phyloP scores from a whole-genome alignment of 2,113 vertebrate genomes.

The Sebastes fasciatus region DNA sequence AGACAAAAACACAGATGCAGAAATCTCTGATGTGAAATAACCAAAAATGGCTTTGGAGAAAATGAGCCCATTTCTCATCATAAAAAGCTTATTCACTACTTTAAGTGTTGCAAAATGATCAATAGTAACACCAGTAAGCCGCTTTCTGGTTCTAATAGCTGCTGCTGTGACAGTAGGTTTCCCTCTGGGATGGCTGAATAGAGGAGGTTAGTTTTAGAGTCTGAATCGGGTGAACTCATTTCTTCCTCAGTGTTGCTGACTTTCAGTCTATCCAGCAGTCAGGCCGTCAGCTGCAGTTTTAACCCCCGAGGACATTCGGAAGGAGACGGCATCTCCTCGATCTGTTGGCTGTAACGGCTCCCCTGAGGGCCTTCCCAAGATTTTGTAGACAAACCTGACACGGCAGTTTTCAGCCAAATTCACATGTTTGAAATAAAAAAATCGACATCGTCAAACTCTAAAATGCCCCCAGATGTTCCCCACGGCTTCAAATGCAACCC shows the following conservation, averaged over 20 bases:
- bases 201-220: not conserved
- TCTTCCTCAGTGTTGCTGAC: slow-evolving; percentile 8
- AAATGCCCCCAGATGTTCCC: not conserved
- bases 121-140: not conserved
- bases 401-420: not conserved
- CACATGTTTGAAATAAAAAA: too few relatives aligned
- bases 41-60: not conserved
- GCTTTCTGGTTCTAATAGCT: not conserved
- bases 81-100: too few relatives aligned
- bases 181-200: not conserved
- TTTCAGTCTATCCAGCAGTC: not conserved
- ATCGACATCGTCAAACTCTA: not conserved
- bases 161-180: not conserved
- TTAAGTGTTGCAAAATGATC: not conserved
- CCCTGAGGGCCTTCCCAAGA: not conserved
- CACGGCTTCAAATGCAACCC: too few relatives aligned
- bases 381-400: slow-evolving; percentile 3
- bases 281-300: not conserved
- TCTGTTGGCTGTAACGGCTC: not conserved
- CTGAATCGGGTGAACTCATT: not conserved
- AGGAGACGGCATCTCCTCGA: not conserved
- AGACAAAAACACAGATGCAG: not conserved
- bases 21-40: not conserved
- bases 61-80: too few relatives aligned
- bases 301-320: not conserved